Conservation (phyloP, 2,113 vertebrate genomes). For the Urocynchramus pylzowi region DNA sequence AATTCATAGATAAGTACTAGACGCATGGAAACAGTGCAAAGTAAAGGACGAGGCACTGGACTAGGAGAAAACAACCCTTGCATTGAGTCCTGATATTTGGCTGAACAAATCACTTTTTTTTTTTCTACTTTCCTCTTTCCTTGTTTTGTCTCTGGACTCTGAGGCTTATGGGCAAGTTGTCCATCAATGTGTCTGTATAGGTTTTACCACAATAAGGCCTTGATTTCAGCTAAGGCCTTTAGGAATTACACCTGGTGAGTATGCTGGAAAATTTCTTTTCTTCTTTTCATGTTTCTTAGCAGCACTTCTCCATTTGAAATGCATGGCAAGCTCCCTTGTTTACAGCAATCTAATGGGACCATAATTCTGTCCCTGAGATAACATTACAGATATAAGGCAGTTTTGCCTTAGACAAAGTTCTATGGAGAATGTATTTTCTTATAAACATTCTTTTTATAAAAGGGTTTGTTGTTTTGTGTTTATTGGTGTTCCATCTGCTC, state of each 20-base stretch:
- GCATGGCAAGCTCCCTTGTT: slow-evolving; percentile 9
- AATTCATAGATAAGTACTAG: background rate
- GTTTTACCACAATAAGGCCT: slow-evolving; percentile 3
- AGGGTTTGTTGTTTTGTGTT: slow-evolving; percentile 58
- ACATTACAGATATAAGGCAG: background rate
- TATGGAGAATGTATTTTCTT: slow-evolving; percentile 59
- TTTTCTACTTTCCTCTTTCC: background rate
- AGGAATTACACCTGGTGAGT: background rate
- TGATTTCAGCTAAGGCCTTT: background rate
- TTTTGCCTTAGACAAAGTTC: slow-evolving; percentile 51
- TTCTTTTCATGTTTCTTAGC: background rate
- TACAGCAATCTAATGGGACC: background rate
- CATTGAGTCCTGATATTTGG: background rate
- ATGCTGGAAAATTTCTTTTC: background rate
- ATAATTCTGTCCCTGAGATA: slow-evolving; percentile 20
- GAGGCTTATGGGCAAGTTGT: background rate
- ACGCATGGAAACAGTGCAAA: background rate
- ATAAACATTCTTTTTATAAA: slow-evolving; percentile 67
- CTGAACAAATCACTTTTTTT: background rate
- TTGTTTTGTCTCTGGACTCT: background rate
- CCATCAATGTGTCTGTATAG: background rate
- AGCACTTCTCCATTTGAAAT: background rate
- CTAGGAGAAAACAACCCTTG: background rate
- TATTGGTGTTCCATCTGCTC: slow-evolving; percentile 68
- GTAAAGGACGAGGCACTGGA: background rate